Conservation (phyloP, 2,113 vertebrate species). For the Prinia subflava region DNA sequence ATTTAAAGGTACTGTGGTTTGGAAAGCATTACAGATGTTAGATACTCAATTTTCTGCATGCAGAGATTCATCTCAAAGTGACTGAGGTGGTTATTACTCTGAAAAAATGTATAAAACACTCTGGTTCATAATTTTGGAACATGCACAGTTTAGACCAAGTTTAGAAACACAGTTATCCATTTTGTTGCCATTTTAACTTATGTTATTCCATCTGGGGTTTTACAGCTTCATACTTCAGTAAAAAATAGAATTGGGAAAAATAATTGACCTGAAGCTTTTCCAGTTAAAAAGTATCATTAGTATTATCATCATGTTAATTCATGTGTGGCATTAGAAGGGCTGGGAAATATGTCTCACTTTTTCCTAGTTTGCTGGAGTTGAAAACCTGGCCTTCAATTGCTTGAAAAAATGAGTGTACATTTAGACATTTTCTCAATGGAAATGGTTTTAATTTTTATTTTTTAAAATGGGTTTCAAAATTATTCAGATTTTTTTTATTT, state of each 20-base stretch:
- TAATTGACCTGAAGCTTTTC: constrained; percentile 45
- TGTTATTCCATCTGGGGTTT: constrained; percentile 42
- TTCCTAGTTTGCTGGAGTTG: neutral
- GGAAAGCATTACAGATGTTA: neutral
- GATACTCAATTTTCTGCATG: neutral
- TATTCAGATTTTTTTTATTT: neutral
- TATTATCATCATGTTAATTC: constrained; percentile 14
- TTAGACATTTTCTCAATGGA: neutral
- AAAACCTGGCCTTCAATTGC: neutral
- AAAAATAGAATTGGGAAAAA: constrained; percentile 48
- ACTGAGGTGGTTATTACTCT: neutral
- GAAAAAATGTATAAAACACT: neutral
- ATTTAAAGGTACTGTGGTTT: neutral
- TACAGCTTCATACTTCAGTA: neutral
- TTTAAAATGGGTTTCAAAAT: neutral
- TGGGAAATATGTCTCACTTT: neutral
- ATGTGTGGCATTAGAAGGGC: neutral
- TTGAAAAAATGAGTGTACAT: neutral
- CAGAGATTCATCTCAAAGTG: neutral
- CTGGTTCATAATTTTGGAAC: constrained; percentile 24
- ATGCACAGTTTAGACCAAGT: neutral
- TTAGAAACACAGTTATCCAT: constrained; percentile 8
- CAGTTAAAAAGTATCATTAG: constrained; percentile 11
- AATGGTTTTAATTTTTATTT: neutral
- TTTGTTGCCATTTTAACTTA: constrained; percentile 51